Evolutionary conservation across 2,797 vertebrate species (phyloP), one percentile per base, ranked within the genome.

Genomic region (Molossus molossus): DNA sequence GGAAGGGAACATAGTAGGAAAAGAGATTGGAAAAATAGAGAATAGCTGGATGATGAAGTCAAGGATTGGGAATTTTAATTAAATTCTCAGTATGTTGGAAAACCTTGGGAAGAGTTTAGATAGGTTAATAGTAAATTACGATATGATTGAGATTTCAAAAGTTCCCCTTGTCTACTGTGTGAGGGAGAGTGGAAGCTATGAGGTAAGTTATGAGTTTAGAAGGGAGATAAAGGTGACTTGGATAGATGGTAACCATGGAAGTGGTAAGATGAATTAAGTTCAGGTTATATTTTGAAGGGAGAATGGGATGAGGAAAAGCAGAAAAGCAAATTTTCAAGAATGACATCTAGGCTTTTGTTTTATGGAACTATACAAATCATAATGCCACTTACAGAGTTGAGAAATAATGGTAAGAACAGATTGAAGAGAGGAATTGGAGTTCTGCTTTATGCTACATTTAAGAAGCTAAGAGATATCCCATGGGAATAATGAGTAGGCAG

Each of bases 1-100:
- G 45, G 50, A 90, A 94, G 64, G 37, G 13, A 85, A 95, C 9
- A 29, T 40, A 81, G 57, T 40, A 85, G 48, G 50, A 89, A 84
- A 84, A 21, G 17, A 62, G 9, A 58, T 5, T 88, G n/a, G 23
- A 75, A 87, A 55, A 64, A 29, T 37, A 64, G 21, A 23, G 14
- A 90, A 73, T 64, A 84, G 3, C 50, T 77, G 17, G 7, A 57
- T 89, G 40, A 81, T 73, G 17, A 67, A 79, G 67, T 50, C 7
- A 55, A 76, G 3, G 29, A 81, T 14, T 84, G 25, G 9, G 45
- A 83, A 67, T 87, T 72, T 85, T 77, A 40, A 79, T 88, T 88
- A 91, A 6, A 85, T 93, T 87, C 25, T 92, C 65, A 76, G 6
- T 37, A 33, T 88, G 6, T 2, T 88, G 70, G 62, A 58, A 69